Conservation (phyloP, 2,888 invertebrate genomes). For the Orchesella flavescens region DNA sequence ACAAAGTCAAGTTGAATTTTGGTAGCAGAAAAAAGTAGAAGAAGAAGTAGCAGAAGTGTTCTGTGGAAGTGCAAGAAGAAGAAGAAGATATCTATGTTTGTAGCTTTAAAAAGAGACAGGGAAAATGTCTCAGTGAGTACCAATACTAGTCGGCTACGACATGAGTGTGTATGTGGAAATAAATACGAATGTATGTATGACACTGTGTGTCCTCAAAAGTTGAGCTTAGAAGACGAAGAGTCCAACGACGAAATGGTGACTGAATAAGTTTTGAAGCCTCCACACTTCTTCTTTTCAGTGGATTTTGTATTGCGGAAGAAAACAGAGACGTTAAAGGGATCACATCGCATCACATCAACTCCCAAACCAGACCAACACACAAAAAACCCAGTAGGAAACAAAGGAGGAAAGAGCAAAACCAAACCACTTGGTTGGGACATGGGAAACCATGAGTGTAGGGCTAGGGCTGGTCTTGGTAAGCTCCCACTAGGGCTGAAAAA, state of each 20-base stretch:
- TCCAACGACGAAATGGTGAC: not conserved
- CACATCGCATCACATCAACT: conserved; percentile 8
- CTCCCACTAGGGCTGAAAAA: too few relatives aligned
- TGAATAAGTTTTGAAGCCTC: not conserved
- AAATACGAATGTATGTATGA: not conserved
- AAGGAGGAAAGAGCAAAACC: too few relatives aligned
- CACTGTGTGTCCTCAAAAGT: conserved; percentile 32
- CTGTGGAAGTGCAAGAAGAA: not conserved
- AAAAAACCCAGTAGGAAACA: too few relatives aligned
- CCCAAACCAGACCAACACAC: too few relatives aligned
- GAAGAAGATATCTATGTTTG: not conserved
- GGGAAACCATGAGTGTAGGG: too few relatives aligned
- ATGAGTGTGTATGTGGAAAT: not conserved
- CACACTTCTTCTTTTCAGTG: not conserved
- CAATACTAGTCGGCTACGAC: not conserved
- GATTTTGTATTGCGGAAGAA: conserved; percentile 4
- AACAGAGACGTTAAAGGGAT: conserved; percentile 15
- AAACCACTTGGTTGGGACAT: too few relatives aligned
- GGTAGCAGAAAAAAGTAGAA: not conserved
- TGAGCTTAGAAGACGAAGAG: not conserved
- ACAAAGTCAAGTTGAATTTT: not conserved
- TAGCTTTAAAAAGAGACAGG: not conserved
- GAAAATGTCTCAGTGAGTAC: not conserved
- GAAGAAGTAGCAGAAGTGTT: not conserved
- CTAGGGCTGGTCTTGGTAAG: too few relatives aligned